Conservation (phyloP, 2,888 invertebrate genomes). For the Pantelozetes paolii region DNA sequence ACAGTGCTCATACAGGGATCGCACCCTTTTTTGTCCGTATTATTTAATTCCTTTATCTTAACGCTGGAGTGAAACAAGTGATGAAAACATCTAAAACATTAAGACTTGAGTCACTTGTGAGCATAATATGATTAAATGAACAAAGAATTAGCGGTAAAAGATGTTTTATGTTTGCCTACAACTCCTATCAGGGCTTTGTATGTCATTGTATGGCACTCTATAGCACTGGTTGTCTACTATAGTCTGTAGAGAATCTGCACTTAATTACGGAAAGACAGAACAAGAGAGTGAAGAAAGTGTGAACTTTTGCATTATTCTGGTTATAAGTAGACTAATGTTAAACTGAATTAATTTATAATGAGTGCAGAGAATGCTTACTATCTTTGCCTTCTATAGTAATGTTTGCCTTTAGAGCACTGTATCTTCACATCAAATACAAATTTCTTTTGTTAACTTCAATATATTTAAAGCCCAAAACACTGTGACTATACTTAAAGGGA, state of each 20-base stretch:
- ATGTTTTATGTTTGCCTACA: conserved; percentile 31
- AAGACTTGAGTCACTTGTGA: conserved; percentile 20
- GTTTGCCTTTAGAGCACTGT: background rate
- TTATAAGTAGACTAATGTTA: conserved; percentile 30
- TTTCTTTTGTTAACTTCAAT: conserved; percentile 17
- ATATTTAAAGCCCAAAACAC: conserved; percentile 11
- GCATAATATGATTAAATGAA: conserved; percentile 31
- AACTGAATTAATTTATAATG: conserved; percentile 33
- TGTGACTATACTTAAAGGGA: conserved; percentile 22
- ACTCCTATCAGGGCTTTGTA: background rate
- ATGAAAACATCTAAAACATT: conserved; percentile 31
- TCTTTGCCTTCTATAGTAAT: conserved; percentile 11
- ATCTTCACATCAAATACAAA: conserved; percentile 23
- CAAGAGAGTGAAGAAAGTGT: conserved; percentile 29
- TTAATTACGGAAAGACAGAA: conserved; percentile 17
- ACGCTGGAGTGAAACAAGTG: conserved; percentile 1
- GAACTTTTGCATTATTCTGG: conserved; percentile 36
- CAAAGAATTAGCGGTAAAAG: conserved; percentile 31
- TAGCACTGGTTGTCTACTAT: background rate
- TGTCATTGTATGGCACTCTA: background rate
- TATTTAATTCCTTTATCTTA: conserved; percentile 2
- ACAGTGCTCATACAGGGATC: conserved; percentile 9
- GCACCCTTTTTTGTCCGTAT: conserved; percentile 2
- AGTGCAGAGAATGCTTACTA: conserved; percentile 1
- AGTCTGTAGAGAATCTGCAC: background rate